A percentile compares a stretch with the other conserved stretches of the same genome.
These are phyloP conservation scores for Sycophaga agraensis DNA, from an alignment of 1,140 invertebrate species.

Conservation along the genomic window DNA sequence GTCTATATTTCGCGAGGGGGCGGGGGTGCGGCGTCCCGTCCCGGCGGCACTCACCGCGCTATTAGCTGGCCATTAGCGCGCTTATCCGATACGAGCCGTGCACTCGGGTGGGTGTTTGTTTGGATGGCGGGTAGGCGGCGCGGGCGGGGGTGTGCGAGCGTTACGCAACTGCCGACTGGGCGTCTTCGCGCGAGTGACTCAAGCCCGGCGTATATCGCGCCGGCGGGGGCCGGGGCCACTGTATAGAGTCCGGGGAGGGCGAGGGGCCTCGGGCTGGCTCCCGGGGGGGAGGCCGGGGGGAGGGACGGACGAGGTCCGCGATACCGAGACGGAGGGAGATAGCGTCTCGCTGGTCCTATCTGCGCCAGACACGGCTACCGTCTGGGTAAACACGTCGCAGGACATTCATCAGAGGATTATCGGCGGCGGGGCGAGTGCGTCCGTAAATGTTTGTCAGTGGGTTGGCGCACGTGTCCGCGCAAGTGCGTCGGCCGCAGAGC, in stretches of 20 bases:
- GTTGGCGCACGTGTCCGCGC: too few species aligned
- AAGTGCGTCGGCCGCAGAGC: neutral
- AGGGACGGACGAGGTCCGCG: neutral
- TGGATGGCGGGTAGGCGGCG: too few species aligned
- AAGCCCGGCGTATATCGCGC: too few species aligned
- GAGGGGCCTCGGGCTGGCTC: too few species aligned
- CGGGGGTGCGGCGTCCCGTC: neutral
- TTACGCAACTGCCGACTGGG: too few species aligned
- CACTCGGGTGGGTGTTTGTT: too few species aligned
- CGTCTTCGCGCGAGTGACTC: too few species aligned
- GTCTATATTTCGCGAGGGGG: neutral
- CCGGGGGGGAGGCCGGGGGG: neutral
- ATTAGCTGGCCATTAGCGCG: too few species aligned
- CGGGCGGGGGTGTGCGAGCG: too few species aligned
- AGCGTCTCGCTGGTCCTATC: constrained; percentile 3
- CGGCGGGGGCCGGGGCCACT: too few species aligned
- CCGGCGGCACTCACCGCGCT: neutral
- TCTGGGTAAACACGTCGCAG: constrained; percentile 51
- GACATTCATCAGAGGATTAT: constrained; percentile 55
- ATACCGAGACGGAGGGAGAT: neutral
- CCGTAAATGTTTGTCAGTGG: neutral
- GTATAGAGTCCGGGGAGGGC: too few species aligned
- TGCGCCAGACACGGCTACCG: constrained; percentile 37
- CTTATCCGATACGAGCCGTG: too few species aligned
- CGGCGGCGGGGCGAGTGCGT: constrained; percentile 34